Evolutionary conservation across 2,888 invertebrate species (phyloP).

Genomic region (Pyralis farinalis): DNA sequence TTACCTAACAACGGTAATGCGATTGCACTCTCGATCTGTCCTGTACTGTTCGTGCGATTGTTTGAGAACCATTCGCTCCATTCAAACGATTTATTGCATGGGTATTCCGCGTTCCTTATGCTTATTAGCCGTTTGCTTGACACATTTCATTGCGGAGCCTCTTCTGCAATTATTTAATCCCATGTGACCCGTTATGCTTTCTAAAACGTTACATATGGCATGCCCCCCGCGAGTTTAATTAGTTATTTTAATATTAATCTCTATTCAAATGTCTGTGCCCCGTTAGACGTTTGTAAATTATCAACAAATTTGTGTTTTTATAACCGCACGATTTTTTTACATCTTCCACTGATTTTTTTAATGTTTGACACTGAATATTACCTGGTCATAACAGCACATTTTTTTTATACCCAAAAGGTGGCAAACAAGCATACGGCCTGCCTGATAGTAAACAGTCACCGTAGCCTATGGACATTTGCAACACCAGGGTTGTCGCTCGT

Average conservation of each 20-base stretch:
- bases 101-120: background rate
- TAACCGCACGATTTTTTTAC: no score
- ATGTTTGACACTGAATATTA: no score
- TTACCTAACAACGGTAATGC: background rate
- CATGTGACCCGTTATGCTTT: background rate
- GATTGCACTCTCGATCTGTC: background rate
- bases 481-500: no score
- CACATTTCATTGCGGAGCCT: background rate
- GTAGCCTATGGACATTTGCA: no score
- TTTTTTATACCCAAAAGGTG: no score
- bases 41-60: background rate
- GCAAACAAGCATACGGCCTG: no score
- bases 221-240: background rate
- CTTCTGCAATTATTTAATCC: background rate
- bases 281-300: conserved; percentile 3
- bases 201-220: background rate
- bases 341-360: no score
- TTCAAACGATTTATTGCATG: no score
- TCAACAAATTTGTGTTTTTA: background rate
- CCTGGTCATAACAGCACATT: no score
- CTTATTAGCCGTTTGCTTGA: background rate
- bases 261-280: background rate
- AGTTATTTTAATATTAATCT: background rate
- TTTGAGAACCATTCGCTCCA: no score
- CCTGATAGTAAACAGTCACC: no score